Evolutionary conservation across 2,797 vertebrate species (phyloP), one percentile per base, ranked within the genome.

Genomic region (Salmo trutta): DNA sequence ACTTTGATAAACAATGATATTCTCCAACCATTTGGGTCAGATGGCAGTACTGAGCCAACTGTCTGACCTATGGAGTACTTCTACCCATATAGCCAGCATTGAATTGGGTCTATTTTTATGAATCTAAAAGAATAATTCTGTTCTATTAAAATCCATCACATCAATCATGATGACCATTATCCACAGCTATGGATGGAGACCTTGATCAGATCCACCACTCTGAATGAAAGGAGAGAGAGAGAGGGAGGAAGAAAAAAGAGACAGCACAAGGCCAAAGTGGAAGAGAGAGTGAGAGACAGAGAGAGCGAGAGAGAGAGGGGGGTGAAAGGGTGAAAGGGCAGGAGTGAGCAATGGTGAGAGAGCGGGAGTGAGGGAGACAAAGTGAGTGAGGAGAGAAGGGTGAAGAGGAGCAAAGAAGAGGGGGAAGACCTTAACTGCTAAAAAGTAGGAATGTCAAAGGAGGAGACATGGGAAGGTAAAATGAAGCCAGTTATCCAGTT

Each of bases 401-500:
- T 33, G 27, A 10, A 36, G 16, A 17, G 16, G 78, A 73, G 62
- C 27, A 33, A 33, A 14, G 12, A 77, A 79, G 29, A 47, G 68
- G 54, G 29, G 74, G 74, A 54, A 79, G 85, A 86, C 82, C 82
- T 88, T 77, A 66, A 87, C 88, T 90, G 88, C 86, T 53, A 89
- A 88, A 91, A 90, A 87, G 86, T 79, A 84, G 76, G 81, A 81
- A 88, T 88, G 92, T 91, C 90, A 91, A 81, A 41, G 82, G 87
- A 81, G 76, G 84, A 87, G 82, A 92, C 94, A 94, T 93, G 92
- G 93, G 90, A 91, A 91, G 94, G 95, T 96, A 93, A 95, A 93
- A 92, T 91, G 92, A 91, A 94, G 93, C 93, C 95, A 96, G 96
- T 96, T 96, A 97, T 89, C 93, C 89, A 27, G 89, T 93, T 93